Conservation (phyloP, 1,140 invertebrate species). For the Drosophila hydei region DNA sequence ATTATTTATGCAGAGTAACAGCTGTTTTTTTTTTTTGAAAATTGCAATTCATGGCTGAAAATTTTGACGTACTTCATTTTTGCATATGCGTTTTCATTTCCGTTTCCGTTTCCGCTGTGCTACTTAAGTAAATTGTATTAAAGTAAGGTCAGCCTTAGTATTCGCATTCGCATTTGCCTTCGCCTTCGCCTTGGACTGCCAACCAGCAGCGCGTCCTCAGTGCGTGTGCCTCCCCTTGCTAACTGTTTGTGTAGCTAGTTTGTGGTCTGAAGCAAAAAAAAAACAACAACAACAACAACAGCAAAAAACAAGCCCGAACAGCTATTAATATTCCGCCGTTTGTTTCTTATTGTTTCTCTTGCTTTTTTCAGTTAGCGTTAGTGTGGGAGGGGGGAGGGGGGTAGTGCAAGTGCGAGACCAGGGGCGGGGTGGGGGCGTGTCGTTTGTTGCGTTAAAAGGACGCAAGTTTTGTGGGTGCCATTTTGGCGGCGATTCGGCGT, state of each 20-base stretch:
- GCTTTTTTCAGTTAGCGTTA: slow-evolving; percentile 5
- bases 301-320: slow-evolving; percentile 2
- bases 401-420: too few species aligned
- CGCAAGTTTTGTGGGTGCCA: slow-evolving; percentile 57
- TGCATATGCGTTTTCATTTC: slow-evolving; percentile 30
- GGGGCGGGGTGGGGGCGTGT: background rate
- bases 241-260: slow-evolving; percentile 16
- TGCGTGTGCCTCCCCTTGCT: slow-evolving; percentile 2
- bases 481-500: slow-evolving; percentile 42
- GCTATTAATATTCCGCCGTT: slow-evolving; percentile 49
- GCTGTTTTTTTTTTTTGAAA: background rate
- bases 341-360: slow-evolving; percentile 30
- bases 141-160: slow-evolving; percentile 26
- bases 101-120: slow-evolving; percentile 11
- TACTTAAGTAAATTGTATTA: slow-evolving; percentile 36
- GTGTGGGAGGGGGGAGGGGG: background rate
- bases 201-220: background rate
- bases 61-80: slow-evolving; percentile 16
- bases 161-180: slow-evolving; percentile 10
- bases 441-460: slow-evolving; percentile 57
- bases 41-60: background rate
- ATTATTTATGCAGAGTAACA: too few species aligned
- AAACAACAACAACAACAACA: background rate
- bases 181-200: slow-evolving; percentile 37
- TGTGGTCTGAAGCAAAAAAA: background rate